Percentiles rank a stretch among this genome's conserved stretches.
These are phyloP conservation scores for Danaus chrysippus DNA, from an alignment of 2,888 invertebrate genomes.

Conservation along the genomic window DNA sequence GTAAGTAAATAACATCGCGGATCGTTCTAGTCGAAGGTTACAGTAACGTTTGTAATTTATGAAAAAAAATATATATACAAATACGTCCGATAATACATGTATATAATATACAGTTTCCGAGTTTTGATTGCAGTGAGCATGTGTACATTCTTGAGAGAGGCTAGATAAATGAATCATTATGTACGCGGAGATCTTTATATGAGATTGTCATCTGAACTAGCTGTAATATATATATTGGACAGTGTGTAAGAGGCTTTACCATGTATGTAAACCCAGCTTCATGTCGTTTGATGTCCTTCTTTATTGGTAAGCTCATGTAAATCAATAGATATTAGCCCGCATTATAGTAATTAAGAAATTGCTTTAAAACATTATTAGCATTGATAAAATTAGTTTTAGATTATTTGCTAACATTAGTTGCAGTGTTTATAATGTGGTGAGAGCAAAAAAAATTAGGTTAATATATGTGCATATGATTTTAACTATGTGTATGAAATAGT, in stretches of 20 bases:
- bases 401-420: constrained; percentile 9
- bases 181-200: constrained; percentile 16
- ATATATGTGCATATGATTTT: not conserved
- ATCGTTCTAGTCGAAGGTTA: too few species aligned
- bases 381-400: constrained; percentile 12
- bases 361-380: constrained; percentile 11
- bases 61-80: too few species aligned
- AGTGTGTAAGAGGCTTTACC: constrained; percentile 4
- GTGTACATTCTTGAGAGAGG: constrained; percentile 16
- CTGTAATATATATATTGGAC: not conserved
- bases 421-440: not conserved
- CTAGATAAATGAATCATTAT: constrained; percentile 15
- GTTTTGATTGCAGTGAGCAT: too few species aligned
- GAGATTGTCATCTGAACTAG: constrained; percentile 7
- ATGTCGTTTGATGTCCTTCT: constrained; percentile 26
- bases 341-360: constrained; percentile 5
- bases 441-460: not conserved
- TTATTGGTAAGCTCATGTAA: constrained; percentile 25
- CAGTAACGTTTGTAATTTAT: too few species aligned
- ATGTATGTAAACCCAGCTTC: constrained; percentile 13
- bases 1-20: too few species aligned
- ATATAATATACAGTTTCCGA: too few species aligned
- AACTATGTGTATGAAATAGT: not conserved
- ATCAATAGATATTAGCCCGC: constrained; percentile 7
- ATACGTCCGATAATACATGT: too few species aligned